These are phyloP conservation scores for Myotis lucifugus DNA, from an alignment of 2,113 vertebrate species.

Conservation along the genomic window DNA sequence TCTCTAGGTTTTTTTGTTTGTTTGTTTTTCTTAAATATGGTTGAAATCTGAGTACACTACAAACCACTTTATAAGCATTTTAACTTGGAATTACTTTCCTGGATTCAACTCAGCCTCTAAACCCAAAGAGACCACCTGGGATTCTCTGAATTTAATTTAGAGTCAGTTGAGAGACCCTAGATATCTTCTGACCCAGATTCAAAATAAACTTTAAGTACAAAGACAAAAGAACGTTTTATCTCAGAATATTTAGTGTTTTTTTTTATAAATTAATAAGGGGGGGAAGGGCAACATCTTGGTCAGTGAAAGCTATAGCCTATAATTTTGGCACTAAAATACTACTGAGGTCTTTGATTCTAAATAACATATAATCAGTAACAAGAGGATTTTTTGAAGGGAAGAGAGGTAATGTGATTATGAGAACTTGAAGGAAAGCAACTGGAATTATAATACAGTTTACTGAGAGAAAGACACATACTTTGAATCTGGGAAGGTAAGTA, in stretches of 20 bases:
- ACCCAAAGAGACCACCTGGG: background rate
- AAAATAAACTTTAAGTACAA: constrained; percentile 52
- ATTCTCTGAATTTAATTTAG: constrained; percentile 42
- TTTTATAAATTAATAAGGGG: background rate
- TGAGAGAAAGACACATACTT: background rate
- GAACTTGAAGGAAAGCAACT: constrained; percentile 31
- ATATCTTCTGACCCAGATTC: background rate
- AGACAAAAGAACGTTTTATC: constrained; percentile 35
- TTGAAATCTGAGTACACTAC: background rate
- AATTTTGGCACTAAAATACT: constrained; percentile 36
- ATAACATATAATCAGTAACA: constrained; percentile 26
- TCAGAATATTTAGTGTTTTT: constrained; percentile 4
- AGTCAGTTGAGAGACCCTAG: background rate
- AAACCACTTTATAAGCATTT: constrained; percentile 14
- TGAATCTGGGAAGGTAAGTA: background rate
- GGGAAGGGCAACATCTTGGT: background rate
- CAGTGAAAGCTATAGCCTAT: background rate
- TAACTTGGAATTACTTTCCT: background rate
- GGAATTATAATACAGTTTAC: background rate
- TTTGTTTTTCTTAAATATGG: background rate
- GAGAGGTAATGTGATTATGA: background rate
- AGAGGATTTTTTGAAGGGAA: constrained; percentile 39
- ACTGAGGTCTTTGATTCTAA: constrained; percentile 24
- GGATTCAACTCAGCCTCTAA: background rate
- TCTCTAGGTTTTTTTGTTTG: background rate